phyloP scores from a whole-genome alignment of 2,888 invertebrate genomes.

The Drosophila robusta region DNA sequence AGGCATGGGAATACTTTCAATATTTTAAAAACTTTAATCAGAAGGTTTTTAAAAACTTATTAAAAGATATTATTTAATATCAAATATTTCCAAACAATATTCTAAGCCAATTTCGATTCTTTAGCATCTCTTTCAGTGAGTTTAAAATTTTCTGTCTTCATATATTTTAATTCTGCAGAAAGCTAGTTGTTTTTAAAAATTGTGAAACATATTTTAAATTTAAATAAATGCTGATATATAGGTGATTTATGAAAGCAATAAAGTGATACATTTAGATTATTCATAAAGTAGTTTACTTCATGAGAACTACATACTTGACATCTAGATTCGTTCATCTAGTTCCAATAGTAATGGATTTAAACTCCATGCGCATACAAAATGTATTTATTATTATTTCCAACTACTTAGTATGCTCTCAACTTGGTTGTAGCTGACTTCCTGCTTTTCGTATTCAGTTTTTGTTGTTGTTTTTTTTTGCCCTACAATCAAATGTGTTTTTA shows the following conservation, averaged over 20 bases:
- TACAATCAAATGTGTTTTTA: slow-evolving; percentile 30
- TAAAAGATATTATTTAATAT: too few species aligned
- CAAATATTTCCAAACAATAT: too few species aligned
- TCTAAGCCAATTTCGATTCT: too few species aligned
- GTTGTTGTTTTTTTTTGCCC: slow-evolving; percentile 21
- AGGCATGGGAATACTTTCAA: background rate
- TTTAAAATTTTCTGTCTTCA: too few species aligned
- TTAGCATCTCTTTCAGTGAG: too few species aligned
- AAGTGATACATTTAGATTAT: too few species aligned
- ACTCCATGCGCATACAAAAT: background rate
- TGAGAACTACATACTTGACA: background rate
- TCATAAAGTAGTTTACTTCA: background rate
- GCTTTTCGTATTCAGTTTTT: slow-evolving; percentile 17
- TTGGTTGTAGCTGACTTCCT: slow-evolving; percentile 24
- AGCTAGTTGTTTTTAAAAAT: too few species aligned
- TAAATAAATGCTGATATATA: too few species aligned
- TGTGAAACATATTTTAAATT: too few species aligned
- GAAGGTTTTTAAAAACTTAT: too few species aligned
- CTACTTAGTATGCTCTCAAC: slow-evolving; percentile 16
- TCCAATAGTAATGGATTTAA: background rate
- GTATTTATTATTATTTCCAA: slow-evolving; percentile 2
- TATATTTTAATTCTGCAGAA: too few species aligned
- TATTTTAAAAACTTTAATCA: background rate
- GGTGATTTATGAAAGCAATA: too few species aligned
- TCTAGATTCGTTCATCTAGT: background rate